Base-by-base conservation (phyloP, 2,113 vertebrate species). In the Sigmodon hispidus region DNA sequence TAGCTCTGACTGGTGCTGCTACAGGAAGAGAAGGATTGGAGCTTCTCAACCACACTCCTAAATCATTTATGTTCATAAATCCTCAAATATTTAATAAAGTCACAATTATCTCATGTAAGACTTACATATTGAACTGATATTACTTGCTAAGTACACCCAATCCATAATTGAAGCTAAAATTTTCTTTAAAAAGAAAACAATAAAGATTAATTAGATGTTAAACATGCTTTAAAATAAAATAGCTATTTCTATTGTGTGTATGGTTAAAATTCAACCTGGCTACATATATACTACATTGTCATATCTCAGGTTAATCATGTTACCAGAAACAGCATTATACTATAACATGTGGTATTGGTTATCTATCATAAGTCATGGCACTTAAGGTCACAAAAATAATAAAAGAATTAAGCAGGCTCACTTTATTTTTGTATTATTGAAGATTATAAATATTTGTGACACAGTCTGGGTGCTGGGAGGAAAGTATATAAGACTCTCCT, bases 181-280 rank as follows among this genome's bases (percentile, higher is more conserved):
- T 77, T 2, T 2, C 69, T 67, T 77, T 45, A 83, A 81, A 65
- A 50, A 81, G 13, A 34, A 93, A 94, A 65, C 1, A 86, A 31
- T 86, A 89, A 87, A 94, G 86, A 85, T 31, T 70, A 86, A 88
- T 63, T 76, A 75, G 9, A 50, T 80, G 85, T 63, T 76, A 75
- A 7, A 50, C 76, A 19, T 31, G 5, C 19, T 93, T 92, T 36
- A 13, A 69, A 80, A 61, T 22, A 40, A 72, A 65, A 36, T 43
- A 67, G 43, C 10, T 22, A 2, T 21, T 85, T 45, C 4, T 8
- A 63, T 8, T 85, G 29, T 4, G 3, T 34, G 2, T 17, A 11
- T 31, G n/a, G 26, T 45, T 81, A 80, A 57, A 57, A 26, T 59
- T n/a, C 17, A 26, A 43, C n/a, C n/a, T n/a, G n/a, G n/a, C n/a